These are phyloP conservation scores for Cecidostiba fungosa DNA, from an alignment of 2,888 invertebrate species.

Conservation along the genomic window DNA sequence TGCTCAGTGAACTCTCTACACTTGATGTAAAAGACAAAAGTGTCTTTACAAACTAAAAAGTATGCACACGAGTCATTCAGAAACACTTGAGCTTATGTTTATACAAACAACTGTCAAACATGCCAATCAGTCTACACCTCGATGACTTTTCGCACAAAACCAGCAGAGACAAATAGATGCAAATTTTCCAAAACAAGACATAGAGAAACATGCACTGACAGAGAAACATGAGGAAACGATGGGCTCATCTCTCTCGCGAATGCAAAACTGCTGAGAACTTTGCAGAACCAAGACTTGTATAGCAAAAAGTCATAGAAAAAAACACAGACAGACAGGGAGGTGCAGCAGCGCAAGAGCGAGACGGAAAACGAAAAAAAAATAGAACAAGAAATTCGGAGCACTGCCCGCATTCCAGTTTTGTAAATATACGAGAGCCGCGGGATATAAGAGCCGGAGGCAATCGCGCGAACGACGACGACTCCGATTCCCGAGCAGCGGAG, in stretches of 20 bases:
- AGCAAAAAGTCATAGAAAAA: not conserved
- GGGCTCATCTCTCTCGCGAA: not conserved
- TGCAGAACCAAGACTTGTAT: not conserved
- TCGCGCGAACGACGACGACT: not conserved
- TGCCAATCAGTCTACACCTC: not conserved
- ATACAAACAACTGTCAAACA: not conserved
- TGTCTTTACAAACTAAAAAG: not conserved
- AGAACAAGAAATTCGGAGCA: constrained; percentile 60
- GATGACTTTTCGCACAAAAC: not conserved
- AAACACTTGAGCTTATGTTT: not conserved
- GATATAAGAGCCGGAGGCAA: not conserved
- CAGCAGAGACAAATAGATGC: not conserved
- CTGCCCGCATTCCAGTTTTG: constrained; percentile 58
- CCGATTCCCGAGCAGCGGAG: not conserved
- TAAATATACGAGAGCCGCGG: constrained; percentile 46
- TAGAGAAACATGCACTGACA: not conserved
- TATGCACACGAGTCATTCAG: not conserved
- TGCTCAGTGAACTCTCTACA: not conserved
- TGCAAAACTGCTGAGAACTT: not conserved
- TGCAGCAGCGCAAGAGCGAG: constrained; percentile 20
- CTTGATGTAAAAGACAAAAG: not conserved
- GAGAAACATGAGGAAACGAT: not conserved
- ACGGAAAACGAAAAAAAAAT: constrained; percentile 49
- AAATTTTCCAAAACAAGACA: not conserved
- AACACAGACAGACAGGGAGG: not conserved